Evolutionary conservation across 2,113 vertebrate genomes (phyloP).

Genomic region (Girardinichthys multiradiatus): DNA sequence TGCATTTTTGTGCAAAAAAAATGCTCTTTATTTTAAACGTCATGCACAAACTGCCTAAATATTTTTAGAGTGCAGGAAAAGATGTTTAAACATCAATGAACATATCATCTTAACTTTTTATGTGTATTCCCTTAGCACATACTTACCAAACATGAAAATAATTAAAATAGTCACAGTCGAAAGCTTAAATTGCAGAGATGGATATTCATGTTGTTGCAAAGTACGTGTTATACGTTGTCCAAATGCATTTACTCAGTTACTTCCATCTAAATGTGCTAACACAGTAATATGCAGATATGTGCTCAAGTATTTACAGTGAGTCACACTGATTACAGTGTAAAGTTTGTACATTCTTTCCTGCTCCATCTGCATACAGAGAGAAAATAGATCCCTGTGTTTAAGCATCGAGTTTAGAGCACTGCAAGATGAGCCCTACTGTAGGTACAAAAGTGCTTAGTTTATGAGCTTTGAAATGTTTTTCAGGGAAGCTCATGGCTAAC

Average conservation of each 20-base stretch:
- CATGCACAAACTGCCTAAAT: no score
- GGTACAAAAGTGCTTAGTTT: constrained; percentile 62
- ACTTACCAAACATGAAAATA: no score
- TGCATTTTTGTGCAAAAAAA: no score
- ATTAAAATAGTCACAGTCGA: neutral
- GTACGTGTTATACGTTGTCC: constrained; percentile 11
- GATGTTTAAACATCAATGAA: neutral
- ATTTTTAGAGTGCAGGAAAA: no score
- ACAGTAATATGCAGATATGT: neutral
- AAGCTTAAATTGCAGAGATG: neutral
- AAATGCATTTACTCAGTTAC: neutral
- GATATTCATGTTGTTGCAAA: constrained; percentile 9
- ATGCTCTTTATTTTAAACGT: no score
- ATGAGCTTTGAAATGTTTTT: constrained; percentile 50
- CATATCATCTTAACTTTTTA: no score
- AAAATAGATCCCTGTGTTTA: constrained; percentile 44
- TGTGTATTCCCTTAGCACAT: no score
- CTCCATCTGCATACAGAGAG: constrained; percentile 24
- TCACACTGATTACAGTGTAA: neutral
- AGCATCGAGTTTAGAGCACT: constrained; percentile 47
- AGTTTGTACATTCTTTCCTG: neutral
- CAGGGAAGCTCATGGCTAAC: constrained; percentile 32
- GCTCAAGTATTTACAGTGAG: neutral
- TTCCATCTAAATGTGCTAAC: neutral
- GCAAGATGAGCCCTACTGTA: constrained; percentile 20